Base-by-base conservation (phyloP, 2,797 vertebrate genomes). In the Amblyopsis hoosieri region DNA sequence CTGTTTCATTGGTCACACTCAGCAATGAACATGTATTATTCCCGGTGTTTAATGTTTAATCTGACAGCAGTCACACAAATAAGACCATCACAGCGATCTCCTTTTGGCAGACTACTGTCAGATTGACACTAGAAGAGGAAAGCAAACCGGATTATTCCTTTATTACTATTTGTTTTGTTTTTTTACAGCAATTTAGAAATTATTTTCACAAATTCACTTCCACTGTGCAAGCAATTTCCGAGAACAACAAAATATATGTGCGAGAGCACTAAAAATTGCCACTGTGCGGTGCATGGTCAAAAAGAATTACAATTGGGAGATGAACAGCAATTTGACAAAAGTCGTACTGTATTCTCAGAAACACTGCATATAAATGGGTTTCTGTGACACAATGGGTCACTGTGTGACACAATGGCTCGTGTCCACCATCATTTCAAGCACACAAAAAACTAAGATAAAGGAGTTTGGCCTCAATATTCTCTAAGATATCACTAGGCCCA, bases 401-500 rank as follows among this genome's bases (percentile, higher is more conserved):
- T 45, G 55, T 19, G 17, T 5, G n/a, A 23, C 14, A 17, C 17
- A 11, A 19, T 23, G 51, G 51, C 19, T 5, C 23, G 3, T 4
- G 12, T 10, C 51, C 10, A 6, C 51, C 2, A 3, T 37, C 13
- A 45, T 57, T 58, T 58, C 15, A 62, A 57, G 53, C 47, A 73
- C 54, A 66, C 7, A 17, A 19, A 60, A 52, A 61, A 63, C 9
- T 15, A 72, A 51, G 12, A 5, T 37, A 42, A 33, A 53, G 33
- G 55, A 47, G 10, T 52, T 55, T 60, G 69, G 68, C 67, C 71
- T 75, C 66, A 71, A 72, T 81, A 74, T 73, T 79, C 71, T 68
- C 51, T 10, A 62, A 91, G 87, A 81, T 71, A 76, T 85, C 64
- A 72, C 53, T 11, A 59, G 33, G 52, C 53, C 48, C 50, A 42